Base-by-base conservation (phyloP, 2,797 vertebrate species). In the Mallotus villosus region DNA sequence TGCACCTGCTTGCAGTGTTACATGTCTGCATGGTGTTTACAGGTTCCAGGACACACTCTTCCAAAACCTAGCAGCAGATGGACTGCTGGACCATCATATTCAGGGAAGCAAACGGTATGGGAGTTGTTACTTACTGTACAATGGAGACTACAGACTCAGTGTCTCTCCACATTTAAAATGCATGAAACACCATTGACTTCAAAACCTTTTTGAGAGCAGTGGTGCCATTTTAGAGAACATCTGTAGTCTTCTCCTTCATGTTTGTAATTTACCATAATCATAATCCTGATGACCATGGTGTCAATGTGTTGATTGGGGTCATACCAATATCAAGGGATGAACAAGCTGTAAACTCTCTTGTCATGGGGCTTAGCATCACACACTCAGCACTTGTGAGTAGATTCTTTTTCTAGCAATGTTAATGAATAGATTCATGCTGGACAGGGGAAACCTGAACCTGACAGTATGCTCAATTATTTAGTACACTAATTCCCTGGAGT, bases 341-440 rank as follows among this genome's bases (percentile, higher is more conserved):
- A 12, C 3, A 21, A 64, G 8, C 34, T 11, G 29, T 37, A 12
- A 22, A 9, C 32, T n/a, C 9, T 22, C n/a, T 21, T 46, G 41
- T 46, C 41, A 46, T 8, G 2, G 41, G 41, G 11, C 2, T 46
- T 55, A n/a, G 51, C 51, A n/a, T 8, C 5, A 55, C 0, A 55
- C 19, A 55, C 16, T 25, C 21, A 37, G 70, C 49, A 79, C 77
- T 79, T 73, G 49, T 46, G n/a, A 82, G 70, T 62, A 69, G 65
- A 66, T 84, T 84, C 76, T 78, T 60, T 73, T 74, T 71, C 9
- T 72, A 74, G 29, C 77, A 80, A 82, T 74, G 86, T 74, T 0
- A 46, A 81, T 81, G 46, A 86, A 67, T 70, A 78, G 62, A 90
- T 89, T 86, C 87, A 90, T 89, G 87, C 90, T 88, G 78, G 82